Base-by-base conservation (phyloP, 1,140 invertebrate species). In the Sminthurinus signatus region DNA sequence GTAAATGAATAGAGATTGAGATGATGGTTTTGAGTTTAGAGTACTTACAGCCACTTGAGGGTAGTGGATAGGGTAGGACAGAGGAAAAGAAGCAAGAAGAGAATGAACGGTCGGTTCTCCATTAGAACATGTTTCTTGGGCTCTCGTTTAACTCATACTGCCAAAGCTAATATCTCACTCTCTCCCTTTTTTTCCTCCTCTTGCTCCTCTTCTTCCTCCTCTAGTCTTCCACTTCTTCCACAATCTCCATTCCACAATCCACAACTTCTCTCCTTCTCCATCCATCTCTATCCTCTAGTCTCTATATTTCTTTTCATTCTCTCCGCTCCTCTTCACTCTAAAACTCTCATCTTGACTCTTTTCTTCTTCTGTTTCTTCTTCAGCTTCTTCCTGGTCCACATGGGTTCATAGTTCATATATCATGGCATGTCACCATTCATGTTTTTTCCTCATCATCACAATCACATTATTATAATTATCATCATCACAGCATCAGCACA, bases 31-130 rank as follows among this genome's bases (percentile, higher is more conserved):
- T 36, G 15, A 36, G 32, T 8, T 56, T 10, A 56, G 36, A n/a
- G 10, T 12, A 56, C 54, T 56, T 56, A 56, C 54, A 56, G 32
- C 54, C 54, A 56, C 54, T 56, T 56, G 15, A 56, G 54, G 3
- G 54, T 56, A 15, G 29, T 56, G 12, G 54, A 56, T 31, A 56
- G 36, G 28, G 8, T 56, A 8, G 54, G 29, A 31, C 36, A 56
- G 32, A 56, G 54, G 17, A 56, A 31, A 25, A 56, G 12, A 25
- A 39, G 5, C 4, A 56, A 8, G 54, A 56, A 19, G 54, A 56
- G 54, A 39, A 5, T 52, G 5, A 21, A 17, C 5, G 5, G 12
- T 27, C 28, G 54, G 39, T 39, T 10, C 54, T 39, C 32, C 54
- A 39, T 56, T 56, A 56, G 54, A 39, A 56, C 54, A 56, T 56